These are phyloP conservation scores for Chouioia cunea DNA, from an alignment of 2,888 invertebrate species.

Conservation along the genomic window DNA sequence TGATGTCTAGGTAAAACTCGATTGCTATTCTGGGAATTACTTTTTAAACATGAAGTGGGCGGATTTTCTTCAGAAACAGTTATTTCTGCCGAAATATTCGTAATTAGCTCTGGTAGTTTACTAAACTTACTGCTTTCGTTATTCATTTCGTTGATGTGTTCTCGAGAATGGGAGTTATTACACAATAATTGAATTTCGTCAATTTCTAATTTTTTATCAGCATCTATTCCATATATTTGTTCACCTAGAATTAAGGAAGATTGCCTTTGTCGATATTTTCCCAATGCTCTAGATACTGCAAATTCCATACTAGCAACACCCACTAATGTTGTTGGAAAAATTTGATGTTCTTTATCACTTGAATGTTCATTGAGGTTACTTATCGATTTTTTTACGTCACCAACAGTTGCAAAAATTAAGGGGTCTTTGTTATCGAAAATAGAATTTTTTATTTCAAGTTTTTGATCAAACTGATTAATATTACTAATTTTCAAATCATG, in stretches of 20 bases:
- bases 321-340: conserved; percentile 71
- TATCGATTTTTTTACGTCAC: conserved; percentile 78
- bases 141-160: conserved; percentile 57
- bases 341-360: conserved; percentile 65
- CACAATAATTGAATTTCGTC: conserved; percentile 55
- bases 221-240: conserved; percentile 60
- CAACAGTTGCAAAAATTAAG: conserved; percentile 79
- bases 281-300: conserved; percentile 84
- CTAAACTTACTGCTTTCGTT: conserved; percentile 60
- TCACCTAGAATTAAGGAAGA: conserved; percentile 81
- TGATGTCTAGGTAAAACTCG: conserved; percentile 77
- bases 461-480: conserved; percentile 75
- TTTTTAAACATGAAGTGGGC: conserved; percentile 72
- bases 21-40: conserved; percentile 58
- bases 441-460: conserved; percentile 73
- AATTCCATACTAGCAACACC: conserved; percentile 84
- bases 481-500: conserved; percentile 72
- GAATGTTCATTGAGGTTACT: conserved; percentile 74
- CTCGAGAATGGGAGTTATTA: conserved; percentile 58
- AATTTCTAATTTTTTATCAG: conserved; percentile 61
- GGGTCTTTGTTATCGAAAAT: conserved; percentile 68
- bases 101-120: conserved; percentile 62
- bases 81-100: conserved; percentile 70
- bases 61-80: conserved; percentile 76
- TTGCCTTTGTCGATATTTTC: conserved; percentile 82